Conservation (phyloP, 2,113 vertebrate genomes). For the Hydrochoerus hydrochaeris region DNA sequence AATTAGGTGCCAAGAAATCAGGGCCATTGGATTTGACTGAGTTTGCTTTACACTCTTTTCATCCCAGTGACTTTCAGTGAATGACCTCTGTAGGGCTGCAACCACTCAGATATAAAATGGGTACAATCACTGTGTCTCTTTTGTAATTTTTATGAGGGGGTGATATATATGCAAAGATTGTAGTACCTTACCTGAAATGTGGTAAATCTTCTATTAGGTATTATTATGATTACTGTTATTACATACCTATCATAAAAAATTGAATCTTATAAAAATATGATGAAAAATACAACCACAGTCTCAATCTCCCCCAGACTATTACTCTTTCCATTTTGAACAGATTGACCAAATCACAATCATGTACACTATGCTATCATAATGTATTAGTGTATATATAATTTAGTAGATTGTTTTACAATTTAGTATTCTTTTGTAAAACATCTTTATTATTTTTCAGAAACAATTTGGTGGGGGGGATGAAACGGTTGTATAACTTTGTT, state of each 20-base stretch:
- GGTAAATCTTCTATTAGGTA: neutral
- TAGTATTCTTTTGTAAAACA: slow-evolving; percentile 9
- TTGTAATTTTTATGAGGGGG: slow-evolving; percentile 4
- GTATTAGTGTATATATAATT: neutral
- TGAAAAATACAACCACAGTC: neutral
- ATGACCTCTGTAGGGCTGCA: neutral
- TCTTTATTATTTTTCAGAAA: slow-evolving; percentile 15
- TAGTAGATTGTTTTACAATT: neutral
- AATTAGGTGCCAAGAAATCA: neutral
- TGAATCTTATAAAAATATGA: neutral
- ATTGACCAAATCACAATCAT: neutral
- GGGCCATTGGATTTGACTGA: neutral
- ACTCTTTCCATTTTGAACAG: neutral
- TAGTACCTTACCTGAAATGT: neutral
- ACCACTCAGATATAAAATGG: neutral
- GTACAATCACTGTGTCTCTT: neutral
- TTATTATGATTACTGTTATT: neutral
- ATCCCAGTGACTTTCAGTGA: neutral
- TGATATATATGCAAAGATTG: neutral
- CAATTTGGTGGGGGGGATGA: neutral
- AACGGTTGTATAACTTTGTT: neutral
- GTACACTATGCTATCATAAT: neutral
- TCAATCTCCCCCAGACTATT: neutral
- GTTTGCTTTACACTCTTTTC: neutral
- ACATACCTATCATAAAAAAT: neutral